Evolutionary conservation across 2,888 invertebrate genomes (phyloP).

Genomic region (Schizotus pectinicornis): DNA sequence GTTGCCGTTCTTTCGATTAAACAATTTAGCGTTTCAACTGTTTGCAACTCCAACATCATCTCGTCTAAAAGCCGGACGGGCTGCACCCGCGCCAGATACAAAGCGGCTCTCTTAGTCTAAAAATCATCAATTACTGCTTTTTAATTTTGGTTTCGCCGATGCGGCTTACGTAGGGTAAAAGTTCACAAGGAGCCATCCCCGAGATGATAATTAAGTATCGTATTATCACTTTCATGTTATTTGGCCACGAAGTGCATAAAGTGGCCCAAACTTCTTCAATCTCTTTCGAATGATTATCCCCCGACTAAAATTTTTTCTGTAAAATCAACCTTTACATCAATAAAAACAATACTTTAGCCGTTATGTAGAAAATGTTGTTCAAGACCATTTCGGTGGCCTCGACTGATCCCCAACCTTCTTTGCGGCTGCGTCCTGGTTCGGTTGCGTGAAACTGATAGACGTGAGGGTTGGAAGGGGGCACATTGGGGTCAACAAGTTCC

Average conservation of each 20-base stretch:
- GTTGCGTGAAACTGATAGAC: constrained; percentile 75
- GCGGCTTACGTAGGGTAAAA: constrained; percentile 84
- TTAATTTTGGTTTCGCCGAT: constrained; percentile 1
- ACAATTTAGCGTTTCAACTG: constrained; percentile 95
- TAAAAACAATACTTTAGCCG: constrained; percentile 77
- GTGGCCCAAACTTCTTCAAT: constrained; percentile 97
- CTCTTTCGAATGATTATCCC: constrained; percentile 94
- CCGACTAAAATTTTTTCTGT: constrained; percentile 70
- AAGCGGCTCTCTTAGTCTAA: constrained; percentile 92
- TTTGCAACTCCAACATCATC: constrained; percentile 96
- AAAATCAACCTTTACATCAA: not conserved
- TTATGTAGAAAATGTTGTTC: constrained; percentile 98
- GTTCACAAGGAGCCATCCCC: constrained; percentile 95
- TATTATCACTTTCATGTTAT: constrained; percentile 95
- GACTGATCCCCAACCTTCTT: constrained; percentile 96
- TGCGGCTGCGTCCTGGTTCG: constrained; percentile 68
- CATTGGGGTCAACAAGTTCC: constrained; percentile 96
- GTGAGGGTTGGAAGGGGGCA: constrained; percentile 86
- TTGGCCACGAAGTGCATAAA: constrained; percentile 94
- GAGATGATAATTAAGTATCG: constrained; percentile 95
- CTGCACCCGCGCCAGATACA: constrained; percentile 90
- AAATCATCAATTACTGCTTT: constrained; percentile 7
- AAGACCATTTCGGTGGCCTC: constrained; percentile 99
- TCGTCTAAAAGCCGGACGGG: constrained; percentile 94
- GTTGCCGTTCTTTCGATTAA: constrained; percentile 97